Conservation (phyloP, 2,888 invertebrate species). For the Parascotia fuliginaria region DNA sequence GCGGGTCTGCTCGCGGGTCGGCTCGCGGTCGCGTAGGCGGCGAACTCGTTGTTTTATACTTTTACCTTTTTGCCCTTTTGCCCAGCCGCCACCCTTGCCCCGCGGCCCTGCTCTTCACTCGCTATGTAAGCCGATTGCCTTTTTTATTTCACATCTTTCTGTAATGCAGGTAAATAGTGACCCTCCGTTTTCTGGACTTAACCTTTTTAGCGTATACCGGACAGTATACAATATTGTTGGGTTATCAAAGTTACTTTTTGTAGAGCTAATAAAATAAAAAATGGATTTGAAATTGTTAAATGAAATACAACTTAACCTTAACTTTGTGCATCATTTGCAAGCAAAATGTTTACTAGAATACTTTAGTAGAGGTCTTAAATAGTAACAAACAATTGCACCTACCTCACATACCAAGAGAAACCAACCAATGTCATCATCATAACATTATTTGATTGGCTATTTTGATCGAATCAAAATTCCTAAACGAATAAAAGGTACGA, state of each 20-base stretch:
- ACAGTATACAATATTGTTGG: not conserved
- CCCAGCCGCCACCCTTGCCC: conserved; percentile 52
- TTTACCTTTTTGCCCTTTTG: conserved; percentile 78
- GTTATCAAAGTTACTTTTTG: not conserved
- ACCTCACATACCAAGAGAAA: not conserved
- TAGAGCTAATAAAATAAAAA: not conserved
- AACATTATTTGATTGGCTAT: conserved; percentile 54
- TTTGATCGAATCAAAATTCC: conserved; percentile 67
- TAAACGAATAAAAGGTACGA: conserved; percentile 55
- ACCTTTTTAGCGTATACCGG: conserved; percentile 18
- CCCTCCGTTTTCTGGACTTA: conserved; percentile 66
- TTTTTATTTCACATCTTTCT: conserved; percentile 69
- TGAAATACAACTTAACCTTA: too few relatives aligned
- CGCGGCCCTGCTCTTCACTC: conserved; percentile 16
- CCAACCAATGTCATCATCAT: conserved; percentile 25
- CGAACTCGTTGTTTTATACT: conserved; percentile 57
- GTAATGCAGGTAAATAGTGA: conserved; percentile 78
- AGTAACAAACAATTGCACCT: too few relatives aligned
- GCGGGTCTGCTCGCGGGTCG: conserved; percentile 47
- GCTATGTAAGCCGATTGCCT: conserved; percentile 59
- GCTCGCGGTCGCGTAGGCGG: conserved; percentile 72
- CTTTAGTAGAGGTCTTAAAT: too few relatives aligned
- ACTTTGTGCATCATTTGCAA: too few relatives aligned
- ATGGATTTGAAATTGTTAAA: not conserved
- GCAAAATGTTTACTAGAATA: too few relatives aligned